Base-by-base conservation (phyloP, 2,888 invertebrate species). In the Tethea ocularis region DNA sequence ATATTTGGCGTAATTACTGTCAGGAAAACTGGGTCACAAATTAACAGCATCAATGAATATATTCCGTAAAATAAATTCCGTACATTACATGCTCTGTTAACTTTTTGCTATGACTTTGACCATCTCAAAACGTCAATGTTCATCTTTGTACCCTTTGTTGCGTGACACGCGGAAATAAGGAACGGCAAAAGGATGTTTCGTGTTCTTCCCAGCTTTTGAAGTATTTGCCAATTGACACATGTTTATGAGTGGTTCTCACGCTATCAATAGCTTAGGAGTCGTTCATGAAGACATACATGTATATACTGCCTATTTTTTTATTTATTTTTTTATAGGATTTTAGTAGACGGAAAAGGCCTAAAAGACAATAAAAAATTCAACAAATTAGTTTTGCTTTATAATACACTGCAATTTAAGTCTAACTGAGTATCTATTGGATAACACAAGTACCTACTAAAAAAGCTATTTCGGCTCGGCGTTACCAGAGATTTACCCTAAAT, bases 81-180 rank as follows among this genome's bases (percentile, higher is more conserved):
- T n/a, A 46, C 8, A 46, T 46, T 46, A 20, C 17, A 46, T 20
- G 41, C 41, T 20, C 17, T 46, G 41, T 26, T 26, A 17, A 52
- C 17, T 5, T 29, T 26, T 29, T 26, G 15, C 2, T 2, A 6
- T 24, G 3, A 29, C 17, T 29, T 10, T 17, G 15, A 20, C 10
- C 29, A 26, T 26, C 17, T 26, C 15, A 15, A 52, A 23, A 13
- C 29, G 26, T n/a, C n/a, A 29, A 24, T 17, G n/a, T 26, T 52
- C 17, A 24, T 52, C 10, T 52, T 26, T n/a, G 17, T 33, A 53
- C 20, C 6, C 20, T 20, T 46, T 20, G 11, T 33, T 33, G 29
- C 33, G 33, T 53, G 53, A 53, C 20, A 33, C 8, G 17, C 1
- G 17, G 11, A 53, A 53, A 33, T 29, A 53, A 53, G 53, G 53